phyloP scores from a whole-genome alignment of 2,797 vertebrate genomes.

The Perodicticus potto region DNA sequence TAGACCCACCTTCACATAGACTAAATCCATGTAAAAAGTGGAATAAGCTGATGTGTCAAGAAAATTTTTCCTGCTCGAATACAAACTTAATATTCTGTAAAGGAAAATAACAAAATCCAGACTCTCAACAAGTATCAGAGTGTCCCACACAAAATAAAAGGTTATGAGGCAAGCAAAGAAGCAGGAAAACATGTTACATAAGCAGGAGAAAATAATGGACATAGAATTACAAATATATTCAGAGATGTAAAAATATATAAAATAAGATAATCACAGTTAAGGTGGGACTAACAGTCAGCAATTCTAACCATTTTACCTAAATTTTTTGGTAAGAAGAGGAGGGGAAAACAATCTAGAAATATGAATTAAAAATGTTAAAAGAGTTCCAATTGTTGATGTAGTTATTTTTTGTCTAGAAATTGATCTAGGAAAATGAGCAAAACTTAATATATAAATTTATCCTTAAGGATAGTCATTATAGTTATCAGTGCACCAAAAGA shows the following conservation, averaged over 20 bases:
- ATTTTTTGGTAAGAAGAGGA: background rate
- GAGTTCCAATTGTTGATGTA: background rate
- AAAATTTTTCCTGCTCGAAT: background rate
- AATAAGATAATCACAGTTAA: background rate
- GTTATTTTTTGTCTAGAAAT: background rate
- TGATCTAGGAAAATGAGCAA: background rate
- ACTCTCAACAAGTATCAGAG: background rate
- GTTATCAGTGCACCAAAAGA: background rate
- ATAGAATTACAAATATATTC: background rate
- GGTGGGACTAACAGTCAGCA: background rate
- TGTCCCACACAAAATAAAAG: background rate
- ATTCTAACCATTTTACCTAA: background rate
- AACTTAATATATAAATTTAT: conserved; percentile 36
- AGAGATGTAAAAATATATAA: conserved; percentile 4
- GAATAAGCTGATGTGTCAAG: background rate
- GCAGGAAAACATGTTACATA: background rate
- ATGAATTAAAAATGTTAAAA: conserved; percentile 26
- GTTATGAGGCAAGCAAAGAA: background rate
- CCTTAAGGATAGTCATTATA: conserved; percentile 4
- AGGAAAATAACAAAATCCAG: conserved; percentile 39
- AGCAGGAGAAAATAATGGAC: background rate
- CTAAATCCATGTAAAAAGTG: background rate
- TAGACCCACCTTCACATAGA: background rate
- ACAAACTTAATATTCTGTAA: conserved; percentile 23
- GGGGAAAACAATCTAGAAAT: background rate